Base-by-base conservation (phyloP, 2,113 vertebrate species). In the Phrynocephalus versicolor region DNA sequence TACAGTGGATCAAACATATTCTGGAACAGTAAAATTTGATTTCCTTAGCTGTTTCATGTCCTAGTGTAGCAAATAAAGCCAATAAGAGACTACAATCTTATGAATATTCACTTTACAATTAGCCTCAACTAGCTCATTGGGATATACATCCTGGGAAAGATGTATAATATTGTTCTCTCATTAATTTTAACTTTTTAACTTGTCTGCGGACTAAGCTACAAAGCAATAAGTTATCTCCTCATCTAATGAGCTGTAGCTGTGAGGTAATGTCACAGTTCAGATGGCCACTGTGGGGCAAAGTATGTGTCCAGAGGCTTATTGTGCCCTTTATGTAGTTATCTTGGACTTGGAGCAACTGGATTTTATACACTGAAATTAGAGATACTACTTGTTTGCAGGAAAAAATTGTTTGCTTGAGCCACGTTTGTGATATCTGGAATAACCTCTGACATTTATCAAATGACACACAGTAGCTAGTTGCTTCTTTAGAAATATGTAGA, bases 371-470 rank as follows among this genome's bases (percentile, higher is more conserved):
- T 45, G n/a, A 75, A 82, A 82, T 82, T 51, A 75, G 39, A 10
- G n/a, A 15, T 30, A 83, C 15, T 60, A 25, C 70, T 83, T 74
- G 3, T 85, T 79, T 85, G 33, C 37, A 35, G 77, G n/a, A 85
- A 18, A 0, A 45, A 35, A 51, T 80, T 33, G 14, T 72, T 79
- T 15, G 60, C 27, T 71, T 45, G 30, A 72, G 41, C 37, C 30
- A 79, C 18, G 39, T 33, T 25, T 58, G 25, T 64, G 71, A 65
- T 58, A 83, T 75, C 27, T 74, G 57, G 74, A 83, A 75, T 74
- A 75, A 80, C 77, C 78, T 76, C 57, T 82, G 80, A 41, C 65
- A 71, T 51, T 45, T 82, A 77, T 14, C 51, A 58, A 74, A 77
- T 60, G 60, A 51, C 30, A 12, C n/a, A 75, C n/a, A 81, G 45